Percentiles rank a stretch among this genome's conserved stretches.
phyloP scores from a whole-genome alignment of 2,113 vertebrate genomes.

The Tenebrosternarchus preto region DNA sequence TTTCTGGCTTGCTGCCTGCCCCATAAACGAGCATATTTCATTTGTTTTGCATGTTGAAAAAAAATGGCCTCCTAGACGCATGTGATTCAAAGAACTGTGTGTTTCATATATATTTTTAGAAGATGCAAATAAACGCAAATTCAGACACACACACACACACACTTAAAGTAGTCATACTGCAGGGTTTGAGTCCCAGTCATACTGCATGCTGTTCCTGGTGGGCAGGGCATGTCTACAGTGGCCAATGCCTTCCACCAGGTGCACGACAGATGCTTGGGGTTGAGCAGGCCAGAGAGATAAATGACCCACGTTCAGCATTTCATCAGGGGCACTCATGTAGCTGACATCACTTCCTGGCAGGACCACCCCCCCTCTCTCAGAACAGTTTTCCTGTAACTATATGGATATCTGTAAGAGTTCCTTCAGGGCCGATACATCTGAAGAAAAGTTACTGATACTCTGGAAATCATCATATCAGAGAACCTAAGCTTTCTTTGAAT shows the following conservation, averaged over 20 bases:
- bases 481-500: no score
- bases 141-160: slow-evolving; percentile 21
- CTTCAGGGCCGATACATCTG: no score
- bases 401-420: no score
- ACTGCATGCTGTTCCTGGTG: slow-evolving; percentile 96
- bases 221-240: slow-evolving; percentile 93
- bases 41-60: background rate
- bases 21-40: background rate
- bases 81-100: background rate
- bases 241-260: no score
- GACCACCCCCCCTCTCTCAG: background rate
- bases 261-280: slow-evolving; percentile 91
- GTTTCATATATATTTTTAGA: background rate
- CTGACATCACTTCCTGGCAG: slow-evolving; percentile 87
- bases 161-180: slow-evolving; percentile 66
- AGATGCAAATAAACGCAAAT: background rate
- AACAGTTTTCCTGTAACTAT: no score
- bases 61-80: background rate
- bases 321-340: slow-evolving; percentile 94
- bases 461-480: no score
- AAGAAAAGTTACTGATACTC: no score
- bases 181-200: slow-evolving; percentile 98
- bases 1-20: background rate
- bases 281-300: slow-evolving; percentile 87
- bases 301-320: slow-evolving; percentile 95